A percentile compares a stretch with the other conserved stretches of the same genome.
Evolutionary conservation across 2,888 invertebrate genomes (phyloP).

Genomic region (Cetonia aurata): DNA sequence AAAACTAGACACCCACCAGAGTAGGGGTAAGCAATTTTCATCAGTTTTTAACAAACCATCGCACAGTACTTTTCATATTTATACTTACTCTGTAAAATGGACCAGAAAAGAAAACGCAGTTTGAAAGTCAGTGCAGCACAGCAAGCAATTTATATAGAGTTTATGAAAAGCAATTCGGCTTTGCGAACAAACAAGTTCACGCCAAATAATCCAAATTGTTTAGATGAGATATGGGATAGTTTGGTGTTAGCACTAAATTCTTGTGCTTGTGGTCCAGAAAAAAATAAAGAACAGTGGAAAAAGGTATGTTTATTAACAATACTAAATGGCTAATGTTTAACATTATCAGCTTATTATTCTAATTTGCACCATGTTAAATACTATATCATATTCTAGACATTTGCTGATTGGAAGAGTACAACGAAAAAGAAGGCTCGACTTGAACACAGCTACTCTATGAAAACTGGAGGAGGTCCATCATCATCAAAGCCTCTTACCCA

Average conservation of each 20-base stretch:
- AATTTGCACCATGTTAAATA: background rate
- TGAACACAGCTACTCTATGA: too few relatives aligned
- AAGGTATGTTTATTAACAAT: background rate
- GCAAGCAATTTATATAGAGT: too few relatives aligned
- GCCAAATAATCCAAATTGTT: background rate
- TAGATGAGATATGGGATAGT: too few relatives aligned
- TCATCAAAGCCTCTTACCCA: too few relatives aligned
- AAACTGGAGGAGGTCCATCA: too few relatives aligned
- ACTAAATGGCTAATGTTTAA: too few relatives aligned
- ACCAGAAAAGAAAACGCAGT: conserved; percentile 6
- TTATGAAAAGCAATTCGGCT: conserved; percentile 2
- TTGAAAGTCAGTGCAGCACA: conserved; percentile 12
- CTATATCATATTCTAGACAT: background rate
- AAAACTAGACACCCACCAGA: background rate
- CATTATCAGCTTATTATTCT: too few relatives aligned
- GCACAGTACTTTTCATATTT: background rate
- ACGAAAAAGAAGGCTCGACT: too few relatives aligned
- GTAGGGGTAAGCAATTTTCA: background rate
- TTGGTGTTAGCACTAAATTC: too few relatives aligned
- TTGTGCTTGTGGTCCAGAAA: too few relatives aligned
- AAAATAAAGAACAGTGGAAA: background rate
- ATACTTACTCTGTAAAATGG: background rate
- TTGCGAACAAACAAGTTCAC: background rate
- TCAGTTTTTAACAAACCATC: background rate
- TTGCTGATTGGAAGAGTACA: background rate